Evolutionary conservation across 1,140 invertebrate genomes (phyloP).

Genomic region (Rhyzopertha dominica): DNA sequence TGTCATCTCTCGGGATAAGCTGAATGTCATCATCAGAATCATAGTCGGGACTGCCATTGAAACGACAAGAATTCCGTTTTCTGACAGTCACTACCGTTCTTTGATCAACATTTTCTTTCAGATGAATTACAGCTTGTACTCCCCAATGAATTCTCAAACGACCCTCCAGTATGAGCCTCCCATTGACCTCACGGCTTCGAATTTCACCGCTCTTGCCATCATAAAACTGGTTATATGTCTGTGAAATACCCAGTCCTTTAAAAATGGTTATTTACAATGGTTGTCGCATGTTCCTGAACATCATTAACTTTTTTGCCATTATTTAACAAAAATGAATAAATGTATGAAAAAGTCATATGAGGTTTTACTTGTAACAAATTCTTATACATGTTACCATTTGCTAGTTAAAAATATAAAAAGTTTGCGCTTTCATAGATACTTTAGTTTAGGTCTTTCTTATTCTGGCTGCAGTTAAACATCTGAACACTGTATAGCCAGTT

Average conservation of each 20-base stretch:
- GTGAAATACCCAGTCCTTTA: conserved; percentile 6
- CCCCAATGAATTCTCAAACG: conserved; percentile 81
- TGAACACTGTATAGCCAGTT: too few relatives aligned
- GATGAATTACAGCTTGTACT: conserved; percentile 73
- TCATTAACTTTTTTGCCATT: too few relatives aligned
- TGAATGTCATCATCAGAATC: conserved; percentile 42
- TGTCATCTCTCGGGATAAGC: conserved; percentile 40
- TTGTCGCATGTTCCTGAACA: too few relatives aligned
- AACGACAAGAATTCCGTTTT: conserved; percentile 63
- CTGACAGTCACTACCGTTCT: conserved; percentile 65
- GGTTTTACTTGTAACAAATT: too few relatives aligned
- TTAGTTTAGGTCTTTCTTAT: too few relatives aligned
- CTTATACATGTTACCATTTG: too few relatives aligned
- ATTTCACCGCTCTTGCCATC: conserved; percentile 74
- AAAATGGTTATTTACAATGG: too few relatives aligned
- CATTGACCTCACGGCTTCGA: conserved; percentile 72
- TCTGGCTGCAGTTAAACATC: too few relatives aligned
- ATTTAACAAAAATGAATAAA: too few relatives aligned
- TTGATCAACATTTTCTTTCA: conserved; percentile 84
- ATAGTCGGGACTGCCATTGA: conserved; percentile 34
- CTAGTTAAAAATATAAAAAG: too few relatives aligned
- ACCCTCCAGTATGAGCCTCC: conserved; percentile 71
- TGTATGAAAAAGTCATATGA: too few relatives aligned
- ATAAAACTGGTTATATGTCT: conserved; percentile 69
- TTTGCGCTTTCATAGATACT: too few relatives aligned